Evolutionary conservation across 1,140 invertebrate species (phyloP), one percentile per base, ranked within the genome.

Genomic region (Elymnias hypermnestra): DNA sequence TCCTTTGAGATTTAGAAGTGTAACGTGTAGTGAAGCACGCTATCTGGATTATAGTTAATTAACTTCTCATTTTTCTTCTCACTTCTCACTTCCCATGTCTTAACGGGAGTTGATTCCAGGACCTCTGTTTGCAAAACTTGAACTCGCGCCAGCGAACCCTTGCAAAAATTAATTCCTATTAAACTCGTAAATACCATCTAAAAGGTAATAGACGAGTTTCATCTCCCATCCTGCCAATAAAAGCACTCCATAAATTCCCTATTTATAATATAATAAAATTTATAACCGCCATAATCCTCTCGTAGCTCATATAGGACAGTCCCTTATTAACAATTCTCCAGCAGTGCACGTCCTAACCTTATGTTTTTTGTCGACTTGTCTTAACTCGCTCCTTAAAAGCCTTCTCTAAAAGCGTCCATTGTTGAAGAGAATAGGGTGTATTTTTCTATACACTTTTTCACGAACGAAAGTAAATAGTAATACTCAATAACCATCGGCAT

Each of bases 401-500:
- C n/a, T 14, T 12, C 33, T 6, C 22, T 31, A 44, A 37, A 36
- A 61, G 57, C 31, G 15, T 44, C 25, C 64, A 46, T 31, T 3
- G 1, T 7, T 0, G n/a, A 28, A 10, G 33, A 4, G 7, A 37
- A 45, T 69, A 51, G 40, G 38, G n/a, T 33, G 13, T n/a, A 21
- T 29, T 54, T 55, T 75, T 14, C 42, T 18, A 13, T 44, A 44
- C 13, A 38, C 13, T 41, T 48, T 26, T 53, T 39, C 36, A 22
- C 22, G 36, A 56, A 58, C 55, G 63, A 67, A 72, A 75, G 72
- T 79, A 67, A 77, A 68, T 76, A 76, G 72, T 78, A 61, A 74
- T 68, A 72, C 73, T 76, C 77, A 75, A 81, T 84, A 82, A 84
- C 77, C 81, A 78, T 82, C 71, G 72, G 58, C 81, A 83, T 81